Percentiles rank a stretch among this genome's conserved stretches.
These are phyloP conservation scores for Leptopilina drosophilae DNA, from an alignment of 2,888 invertebrate genomes.

Conservation along the genomic window DNA sequence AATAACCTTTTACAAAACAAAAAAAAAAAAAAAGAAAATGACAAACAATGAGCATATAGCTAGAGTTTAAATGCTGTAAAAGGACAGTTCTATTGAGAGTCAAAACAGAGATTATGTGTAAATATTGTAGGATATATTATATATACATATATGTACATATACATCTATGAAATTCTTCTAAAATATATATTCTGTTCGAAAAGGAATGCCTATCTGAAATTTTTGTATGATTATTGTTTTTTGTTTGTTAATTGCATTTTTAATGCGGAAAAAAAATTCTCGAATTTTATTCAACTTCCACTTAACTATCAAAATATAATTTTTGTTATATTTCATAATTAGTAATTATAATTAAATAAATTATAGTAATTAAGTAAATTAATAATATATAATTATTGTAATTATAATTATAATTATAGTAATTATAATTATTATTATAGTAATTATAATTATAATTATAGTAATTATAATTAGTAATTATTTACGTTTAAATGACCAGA, in stretches of 20 bases:
- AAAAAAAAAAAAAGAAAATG: background rate
- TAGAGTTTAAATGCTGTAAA: conserved; percentile 32
- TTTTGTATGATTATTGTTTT: conserved; percentile 17
- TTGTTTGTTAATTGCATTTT: background rate
- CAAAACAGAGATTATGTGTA: conserved; percentile 10
- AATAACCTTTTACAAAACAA: conserved; percentile 21
- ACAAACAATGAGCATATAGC: conserved; percentile 32
- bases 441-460: too few relatives aligned
- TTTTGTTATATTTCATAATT: too few relatives aligned
- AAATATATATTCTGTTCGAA: conserved; percentile 39
- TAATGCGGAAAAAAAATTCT: background rate
- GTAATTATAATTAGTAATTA: too few relatives aligned
- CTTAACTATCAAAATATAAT: too few relatives aligned
- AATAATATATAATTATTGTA: too few relatives aligned
- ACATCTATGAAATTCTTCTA: conserved; percentile 35
- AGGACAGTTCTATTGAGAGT: conserved; percentile 35
- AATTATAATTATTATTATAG: too few relatives aligned
- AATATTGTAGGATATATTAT: conserved; percentile 27
- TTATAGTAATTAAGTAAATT: too few relatives aligned
- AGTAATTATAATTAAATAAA: too few relatives aligned
- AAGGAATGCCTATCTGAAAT: conserved; percentile 22
- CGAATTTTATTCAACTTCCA: background rate
- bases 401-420: too few relatives aligned
- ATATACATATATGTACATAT: conserved; percentile 32
- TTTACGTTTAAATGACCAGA: too few relatives aligned